Evolutionary conservation across 2,797 vertebrate genomes (phyloP), one percentile per base, ranked within the genome.

Genomic region (Cygnus olor): DNA sequence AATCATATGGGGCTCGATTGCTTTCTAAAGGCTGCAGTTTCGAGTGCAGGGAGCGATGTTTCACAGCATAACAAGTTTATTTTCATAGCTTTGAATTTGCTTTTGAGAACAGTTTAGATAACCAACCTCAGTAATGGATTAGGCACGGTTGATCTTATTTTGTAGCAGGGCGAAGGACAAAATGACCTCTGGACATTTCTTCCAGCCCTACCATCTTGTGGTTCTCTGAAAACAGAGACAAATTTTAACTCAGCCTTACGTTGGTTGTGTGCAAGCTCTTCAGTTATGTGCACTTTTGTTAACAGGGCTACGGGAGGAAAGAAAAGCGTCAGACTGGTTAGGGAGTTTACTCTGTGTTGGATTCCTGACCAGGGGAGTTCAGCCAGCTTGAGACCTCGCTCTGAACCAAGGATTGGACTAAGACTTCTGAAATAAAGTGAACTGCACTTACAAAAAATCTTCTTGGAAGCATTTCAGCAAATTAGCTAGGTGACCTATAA

Each of bases 11-110:
- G 63, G 63, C 64, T 84, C 64, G 63, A 79, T 5, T 45, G 22
- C 54, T 83, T 85, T 65, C 88, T 76, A 72, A 84, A 91, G n/a
- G 69, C 70, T 81, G 91, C 63, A 72, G 51, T 51, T 86, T 30
- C 51, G 58, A 80, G 38, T 13, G 27, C 70, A 88, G 10, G 25
- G 71, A 79, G 38, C 28, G 56, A 72, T n/a, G 34, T 17, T 77
- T 73, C 66, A 73, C 63, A 56, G 84, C 47, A 3, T 27, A 70
- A 28, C 38, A 68, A 87, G 79, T 44, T 66, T 47, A 47, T 70
- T 86, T 77, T 60, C 90, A 77, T 3, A 69, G 71, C 84, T 76
- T 25, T 72, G 61, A 58, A 49, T 85, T 32, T 71, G 60, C 36
- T 78, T 90, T 82, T 44, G 66, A 77, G 56, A 81, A 66, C 4